These are phyloP conservation scores for Urocolius indicus DNA, from an alignment of 2,113 vertebrate genomes.

Conservation along the genomic window DNA sequence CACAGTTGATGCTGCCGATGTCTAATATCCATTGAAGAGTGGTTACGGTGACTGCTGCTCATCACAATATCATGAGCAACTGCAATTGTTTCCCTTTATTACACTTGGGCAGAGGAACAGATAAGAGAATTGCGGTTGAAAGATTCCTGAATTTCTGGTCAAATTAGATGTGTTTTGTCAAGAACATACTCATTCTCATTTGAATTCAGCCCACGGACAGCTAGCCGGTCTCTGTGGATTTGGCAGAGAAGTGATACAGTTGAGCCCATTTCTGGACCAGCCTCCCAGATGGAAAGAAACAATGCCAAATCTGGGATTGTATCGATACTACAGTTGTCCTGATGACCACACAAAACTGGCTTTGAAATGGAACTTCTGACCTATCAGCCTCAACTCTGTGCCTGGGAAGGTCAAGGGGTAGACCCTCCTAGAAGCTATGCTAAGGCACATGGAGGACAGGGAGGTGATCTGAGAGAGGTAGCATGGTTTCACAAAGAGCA, in stretches of 20 bases:
- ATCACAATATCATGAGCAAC: not conserved
- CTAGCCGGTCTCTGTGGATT: not conserved
- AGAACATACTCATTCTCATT: not conserved
- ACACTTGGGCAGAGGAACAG: not conserved
- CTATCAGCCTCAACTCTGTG: not conserved
- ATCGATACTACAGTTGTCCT: not conserved
- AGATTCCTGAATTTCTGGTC: not conserved
- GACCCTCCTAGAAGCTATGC: not conserved
- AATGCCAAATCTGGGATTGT: not conserved
- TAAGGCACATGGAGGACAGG: not conserved
- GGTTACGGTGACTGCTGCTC: not conserved
- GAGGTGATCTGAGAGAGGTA: not conserved
- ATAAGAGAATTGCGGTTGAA: not conserved
- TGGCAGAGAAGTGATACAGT: not conserved
- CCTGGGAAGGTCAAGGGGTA: not conserved
- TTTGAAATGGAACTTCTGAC: not conserved
- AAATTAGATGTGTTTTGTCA: not conserved
- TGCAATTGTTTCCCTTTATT: not conserved
- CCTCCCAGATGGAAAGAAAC: not conserved
- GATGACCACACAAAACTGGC: not conserved
- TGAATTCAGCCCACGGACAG: not conserved
- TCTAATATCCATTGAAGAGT: not conserved
- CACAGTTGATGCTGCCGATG: fast-evolving
- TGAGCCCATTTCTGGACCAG: not conserved
- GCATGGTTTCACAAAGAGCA: not conserved